Percentiles rank a stretch among this genome's conserved stretches.
These are phyloP conservation scores for Gymnothorax javanicus DNA, from an alignment of 2,797 vertebrate genomes.

Conservation along the genomic window DNA sequence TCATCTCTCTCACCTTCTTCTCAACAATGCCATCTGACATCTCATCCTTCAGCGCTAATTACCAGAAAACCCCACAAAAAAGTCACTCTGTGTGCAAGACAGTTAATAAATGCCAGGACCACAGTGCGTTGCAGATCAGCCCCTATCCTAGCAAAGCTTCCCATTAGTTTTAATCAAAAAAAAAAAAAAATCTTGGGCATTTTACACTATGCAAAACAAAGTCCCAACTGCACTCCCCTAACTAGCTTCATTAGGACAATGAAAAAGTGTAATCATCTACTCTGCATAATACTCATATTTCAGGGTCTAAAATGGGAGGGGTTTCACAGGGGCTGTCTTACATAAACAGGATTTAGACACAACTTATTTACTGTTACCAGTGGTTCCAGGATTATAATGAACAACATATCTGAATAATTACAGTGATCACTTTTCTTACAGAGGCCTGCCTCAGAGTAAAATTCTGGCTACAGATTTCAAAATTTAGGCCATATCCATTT, in stretches of 20 bases:
- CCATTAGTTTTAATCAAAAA: not conserved
- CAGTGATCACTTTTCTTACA: not conserved
- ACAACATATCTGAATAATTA: not conserved
- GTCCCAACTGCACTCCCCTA: not conserved
- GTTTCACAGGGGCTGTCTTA: not conserved
- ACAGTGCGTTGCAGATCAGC: not conserved
- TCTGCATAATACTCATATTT: not conserved
- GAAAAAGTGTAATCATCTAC: not conserved
- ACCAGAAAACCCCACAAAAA: slow-evolving; percentile 1
- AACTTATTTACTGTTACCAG: not conserved
- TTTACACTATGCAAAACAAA: not conserved
- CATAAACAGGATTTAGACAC: not conserved
- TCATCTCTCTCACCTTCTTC: not conserved
- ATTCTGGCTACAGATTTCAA: not conserved
- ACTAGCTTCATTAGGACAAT: not conserved
- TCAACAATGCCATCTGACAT: not conserved
- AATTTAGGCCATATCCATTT: not conserved
- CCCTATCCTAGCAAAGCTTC: not conserved
- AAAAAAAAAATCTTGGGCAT: too few species aligned
- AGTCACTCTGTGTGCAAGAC: not conserved
- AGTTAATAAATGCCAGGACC: not conserved
- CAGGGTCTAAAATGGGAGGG: not conserved
- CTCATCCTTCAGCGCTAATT: slow-evolving; percentile 10
- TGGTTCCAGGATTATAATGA: not conserved
- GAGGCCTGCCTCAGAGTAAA: not conserved